These are phyloP conservation scores for Pterobdella sp. DNA, from an alignment of 2,888 invertebrate species.

Conservation along the genomic window DNA sequence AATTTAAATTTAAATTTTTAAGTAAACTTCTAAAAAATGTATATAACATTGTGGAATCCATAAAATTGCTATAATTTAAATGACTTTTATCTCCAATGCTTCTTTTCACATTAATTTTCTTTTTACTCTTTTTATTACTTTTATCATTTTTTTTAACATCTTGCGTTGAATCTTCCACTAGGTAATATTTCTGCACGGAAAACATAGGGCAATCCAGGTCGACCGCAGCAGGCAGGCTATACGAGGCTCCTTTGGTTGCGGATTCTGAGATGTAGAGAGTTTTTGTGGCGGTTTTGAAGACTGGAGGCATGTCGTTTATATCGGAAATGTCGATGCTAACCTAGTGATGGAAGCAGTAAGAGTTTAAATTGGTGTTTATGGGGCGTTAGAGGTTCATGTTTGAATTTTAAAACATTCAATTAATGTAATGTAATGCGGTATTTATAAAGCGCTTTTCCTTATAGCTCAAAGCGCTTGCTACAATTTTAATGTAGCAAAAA, in stretches of 20 bases:
- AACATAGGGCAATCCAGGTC: conserved; percentile 22
- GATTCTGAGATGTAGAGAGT: conserved; percentile 25
- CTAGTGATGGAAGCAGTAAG: neutral
- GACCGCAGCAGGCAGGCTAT: conserved; percentile 21
- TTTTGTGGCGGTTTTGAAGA: conserved; percentile 13
- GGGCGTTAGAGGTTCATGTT: too few relatives aligned
- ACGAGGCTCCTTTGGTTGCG: neutral
- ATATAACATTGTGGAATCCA: too few relatives aligned
- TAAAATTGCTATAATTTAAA: too few relatives aligned
- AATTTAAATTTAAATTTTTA: too few relatives aligned
- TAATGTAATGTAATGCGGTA: too few relatives aligned
- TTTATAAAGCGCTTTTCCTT: too few relatives aligned
- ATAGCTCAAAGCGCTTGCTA: too few relatives aligned
- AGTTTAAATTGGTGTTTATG: too few relatives aligned
- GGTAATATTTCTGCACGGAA: conserved; percentile 16
- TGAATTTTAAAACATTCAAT: too few relatives aligned
- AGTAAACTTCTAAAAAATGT: too few relatives aligned
- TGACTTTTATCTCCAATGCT: neutral
- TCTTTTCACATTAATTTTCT: neutral
- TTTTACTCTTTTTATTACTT: neutral
- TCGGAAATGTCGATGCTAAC: conserved; percentile 32
- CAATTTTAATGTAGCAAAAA: too few relatives aligned
- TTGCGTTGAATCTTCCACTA: neutral
- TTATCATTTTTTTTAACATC: neutral
- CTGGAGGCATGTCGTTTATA: conserved; percentile 33